phyloP scores from a whole-genome alignment of 2,113 vertebrate species.

The Sturnus vulgaris region DNA sequence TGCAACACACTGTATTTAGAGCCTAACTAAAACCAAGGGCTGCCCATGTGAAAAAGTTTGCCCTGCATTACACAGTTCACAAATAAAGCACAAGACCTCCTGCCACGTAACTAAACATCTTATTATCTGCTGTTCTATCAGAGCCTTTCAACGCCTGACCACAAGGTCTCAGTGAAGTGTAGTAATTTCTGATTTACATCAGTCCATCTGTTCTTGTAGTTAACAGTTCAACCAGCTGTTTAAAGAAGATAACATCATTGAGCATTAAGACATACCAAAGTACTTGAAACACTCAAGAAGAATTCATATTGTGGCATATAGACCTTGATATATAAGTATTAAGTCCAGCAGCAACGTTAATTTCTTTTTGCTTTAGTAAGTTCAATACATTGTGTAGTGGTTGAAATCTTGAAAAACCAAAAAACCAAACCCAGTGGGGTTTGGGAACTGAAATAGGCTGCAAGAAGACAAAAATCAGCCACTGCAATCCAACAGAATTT shows the following conservation, averaged over 20 bases:
- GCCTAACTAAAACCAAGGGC: background rate
- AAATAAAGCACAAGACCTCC: background rate
- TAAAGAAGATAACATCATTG: background rate
- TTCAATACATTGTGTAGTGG: background rate
- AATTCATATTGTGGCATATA: background rate
- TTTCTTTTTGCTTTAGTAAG: background rate
- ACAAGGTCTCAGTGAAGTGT: background rate
- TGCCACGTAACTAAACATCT: background rate
- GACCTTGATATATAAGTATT: background rate
- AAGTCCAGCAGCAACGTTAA: background rate
- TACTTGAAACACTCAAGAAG: background rate
- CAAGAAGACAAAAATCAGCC: background rate
- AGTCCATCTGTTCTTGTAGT: background rate
- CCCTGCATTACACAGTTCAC: background rate
- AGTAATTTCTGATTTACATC: background rate
- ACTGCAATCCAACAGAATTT: background rate
- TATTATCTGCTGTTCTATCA: conserved; percentile 6
- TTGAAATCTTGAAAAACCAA: background rate
- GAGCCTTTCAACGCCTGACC: background rate
- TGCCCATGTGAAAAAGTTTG: background rate
- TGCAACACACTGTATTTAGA: background rate
- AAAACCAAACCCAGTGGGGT: background rate
- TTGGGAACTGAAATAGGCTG: background rate
- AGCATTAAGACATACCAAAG: background rate
- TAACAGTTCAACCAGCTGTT: background rate